A percentile compares a stretch with the other conserved stretches of the same genome.
These are phyloP conservation scores for Pimephales promelas DNA, from an alignment of 2,113 vertebrate genomes.

Conservation along the genomic window DNA sequence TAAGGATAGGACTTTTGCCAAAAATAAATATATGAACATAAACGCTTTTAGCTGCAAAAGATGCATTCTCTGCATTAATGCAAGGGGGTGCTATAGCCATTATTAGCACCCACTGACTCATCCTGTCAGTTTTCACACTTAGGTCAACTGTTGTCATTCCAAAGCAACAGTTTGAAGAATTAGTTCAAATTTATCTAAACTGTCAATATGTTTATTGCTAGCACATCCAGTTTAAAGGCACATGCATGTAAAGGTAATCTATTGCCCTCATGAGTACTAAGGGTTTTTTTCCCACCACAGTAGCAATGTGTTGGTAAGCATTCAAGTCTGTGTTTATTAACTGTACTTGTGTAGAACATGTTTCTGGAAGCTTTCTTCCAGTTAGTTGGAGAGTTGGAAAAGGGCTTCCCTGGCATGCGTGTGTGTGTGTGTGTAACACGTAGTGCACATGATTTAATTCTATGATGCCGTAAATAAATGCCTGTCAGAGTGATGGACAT, in stretches of 20 bases:
- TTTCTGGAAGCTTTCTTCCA: conserved; percentile 6
- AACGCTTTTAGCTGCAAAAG: neutral
- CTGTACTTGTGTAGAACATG: neutral
- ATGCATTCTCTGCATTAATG: neutral
- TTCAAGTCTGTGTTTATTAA: neutral
- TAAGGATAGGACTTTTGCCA: neutral
- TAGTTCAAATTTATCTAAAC: neutral
- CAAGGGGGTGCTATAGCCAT: neutral
- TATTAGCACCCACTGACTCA: no score
- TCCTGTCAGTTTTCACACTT: neutral
- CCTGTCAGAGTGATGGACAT: conserved; percentile 77
- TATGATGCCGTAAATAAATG: conserved; percentile 71
- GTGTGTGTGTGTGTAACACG: conserved; percentile 32
- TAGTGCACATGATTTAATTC: conserved; percentile 39
- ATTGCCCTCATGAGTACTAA: neutral
- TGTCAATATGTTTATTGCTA: neutral
- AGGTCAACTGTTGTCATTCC: neutral
- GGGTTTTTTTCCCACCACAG: neutral
- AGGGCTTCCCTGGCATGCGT: conserved; percentile 3
- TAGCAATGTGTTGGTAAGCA: neutral
- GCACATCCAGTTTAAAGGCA: neutral
- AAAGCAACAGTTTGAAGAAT: neutral
- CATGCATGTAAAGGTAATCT: neutral
- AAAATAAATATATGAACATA: neutral
- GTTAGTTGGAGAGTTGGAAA: conserved; percentile 9